Base-by-base conservation (phyloP, 2,888 invertebrate species). In the Coleophora deauratella region DNA sequence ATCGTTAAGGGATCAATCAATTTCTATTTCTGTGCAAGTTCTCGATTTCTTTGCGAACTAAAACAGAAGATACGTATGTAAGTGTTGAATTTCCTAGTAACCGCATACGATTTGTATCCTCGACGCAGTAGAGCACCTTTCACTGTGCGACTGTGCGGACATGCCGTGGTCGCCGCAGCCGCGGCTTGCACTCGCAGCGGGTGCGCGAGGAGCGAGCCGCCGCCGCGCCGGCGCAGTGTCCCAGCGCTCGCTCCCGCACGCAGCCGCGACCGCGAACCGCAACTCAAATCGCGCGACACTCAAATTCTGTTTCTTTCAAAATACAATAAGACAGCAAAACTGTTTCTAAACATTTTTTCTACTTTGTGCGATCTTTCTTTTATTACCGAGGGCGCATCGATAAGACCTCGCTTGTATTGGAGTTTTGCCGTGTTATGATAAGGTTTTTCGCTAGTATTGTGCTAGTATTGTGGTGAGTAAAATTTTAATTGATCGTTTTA, bases 361-460 rank as follows among this genome's bases (percentile, higher is more conserved):
- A 13, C 9, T 7, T n/a, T n/a, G n/a, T n/a, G n/a, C n/a, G n/a
- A n/a, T n/a, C n/a, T n/a, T n/a, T n/a, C n/a, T n/a, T n/a, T n/a
- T n/a, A n/a, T n/a, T n/a, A n/a, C n/a, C n/a, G n/a, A n/a, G n/a
- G n/a, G n/a, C n/a, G n/a, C n/a, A n/a, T n/a, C n/a, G 12, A 33
- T 33, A 37, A 34, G n/a, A n/a, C n/a, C 30, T 40, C 33, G 9
- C 41, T 42, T 49, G 33, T 33, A 46, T 54, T 52, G 54, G 40
- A 53, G 48, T 45, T 45, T 47, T 42, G 36, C 41, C 45, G 45
- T 51, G 53, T 50, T 50, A 49, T 52, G 63, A 64, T 62, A 63
- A 66, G 60, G 52, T 64, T 64, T 69, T 69, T 62, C 61, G 65
- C 66, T n/a, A n/a, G n/a, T n/a, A n/a, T n/a, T 76, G 77, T 66